Base-by-base conservation (phyloP, 1,140 invertebrate genomes). In the Steinernema feltiae region DNA sequence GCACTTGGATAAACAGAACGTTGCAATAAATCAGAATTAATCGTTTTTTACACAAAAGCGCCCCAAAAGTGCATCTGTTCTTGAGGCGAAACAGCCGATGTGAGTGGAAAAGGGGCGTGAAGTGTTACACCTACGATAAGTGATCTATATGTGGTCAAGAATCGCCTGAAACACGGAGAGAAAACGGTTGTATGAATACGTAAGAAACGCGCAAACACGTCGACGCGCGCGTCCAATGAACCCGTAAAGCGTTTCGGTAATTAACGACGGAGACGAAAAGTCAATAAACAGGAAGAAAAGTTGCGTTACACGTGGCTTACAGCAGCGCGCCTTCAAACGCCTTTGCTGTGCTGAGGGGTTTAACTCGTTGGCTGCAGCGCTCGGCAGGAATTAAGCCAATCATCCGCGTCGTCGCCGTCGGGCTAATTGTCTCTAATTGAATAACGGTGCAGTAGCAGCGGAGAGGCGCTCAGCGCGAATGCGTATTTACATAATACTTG, bases 401-500 rank as follows among this genome's bases (percentile, higher is more conserved):
- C 24, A 63, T 63, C 18, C 18, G 35, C 35, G 35, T 15, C 24
- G 2, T 17, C 7, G 53, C 53, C 24, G 53, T 18, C 7, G 7
- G 53, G 24, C 53, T 63, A 63, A 63, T 63, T 63, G 53, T 41
- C 7, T 18, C 35, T 41, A 41, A 41, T 41, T 41, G 35, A 41
- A 41, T 41, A 41, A 41, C 35, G 53, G 7, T 63, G 3, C 24
- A 63, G 24, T 63, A n/a, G 53, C 53, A 21, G 24, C 53, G 53
- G 53, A 7, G 15, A 27, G 15, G 53, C 15, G n/a, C n/a, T n/a
- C n/a, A n/a, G n/a, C 3, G 53, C 15, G 15, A 27, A 63, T 63
- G 24, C 53, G 24, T 63, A 63, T 63, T 63, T 63, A 63, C 53
- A 63, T 63, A 63, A 63, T 63, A 63, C 53, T 63, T 63, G 24